Conservation (phyloP, 2,888 invertebrate genomes). For the Agonopterix subpropinquella region DNA sequence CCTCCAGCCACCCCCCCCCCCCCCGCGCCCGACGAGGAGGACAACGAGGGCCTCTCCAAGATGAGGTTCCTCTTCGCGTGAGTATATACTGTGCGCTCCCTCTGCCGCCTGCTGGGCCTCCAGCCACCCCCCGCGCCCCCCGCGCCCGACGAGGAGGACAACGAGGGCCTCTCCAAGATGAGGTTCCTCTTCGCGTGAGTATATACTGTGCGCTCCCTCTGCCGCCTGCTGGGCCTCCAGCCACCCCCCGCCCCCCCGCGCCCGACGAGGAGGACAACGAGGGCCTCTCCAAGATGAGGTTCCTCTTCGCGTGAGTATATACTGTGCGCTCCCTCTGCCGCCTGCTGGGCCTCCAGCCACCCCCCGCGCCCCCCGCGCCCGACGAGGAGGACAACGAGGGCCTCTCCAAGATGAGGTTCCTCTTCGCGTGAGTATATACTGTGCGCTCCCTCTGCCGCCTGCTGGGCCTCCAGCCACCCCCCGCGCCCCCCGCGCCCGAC, state of each 20-base stretch:
- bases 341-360: slow-evolving; percentile 78
- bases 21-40: slow-evolving; percentile 57
- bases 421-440: too few relatives aligned
- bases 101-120: slow-evolving; percentile 85
- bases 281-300: slow-evolving; percentile 82
- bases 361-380: slow-evolving; percentile 52
- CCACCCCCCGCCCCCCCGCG: slow-evolving; percentile 47
- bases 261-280: slow-evolving; percentile 70
- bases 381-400: slow-evolving; percentile 72
- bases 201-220: slow-evolving; percentile 85
- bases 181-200: slow-evolving; percentile 86
- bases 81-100: slow-evolving; percentile 82
- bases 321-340: slow-evolving; percentile 86
- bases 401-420: slow-evolving; percentile 82
- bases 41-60: slow-evolving; percentile 78
- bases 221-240: slow-evolving; percentile 82
- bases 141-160: slow-evolving; percentile 63
- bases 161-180: slow-evolving; percentile 78
- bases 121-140: slow-evolving; percentile 62
- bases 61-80: slow-evolving; percentile 85
- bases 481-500: slow-evolving; percentile 47
- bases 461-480: slow-evolving; percentile 77
- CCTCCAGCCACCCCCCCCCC: slow-evolving; percentile 66
- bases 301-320: slow-evolving; percentile 84
- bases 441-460: slow-evolving; percentile 86